Percentiles rank a stretch among this genome's conserved stretches.
Conservation (phyloP, 1,140 invertebrate species). For the Drosophila subpulchrella region DNA sequence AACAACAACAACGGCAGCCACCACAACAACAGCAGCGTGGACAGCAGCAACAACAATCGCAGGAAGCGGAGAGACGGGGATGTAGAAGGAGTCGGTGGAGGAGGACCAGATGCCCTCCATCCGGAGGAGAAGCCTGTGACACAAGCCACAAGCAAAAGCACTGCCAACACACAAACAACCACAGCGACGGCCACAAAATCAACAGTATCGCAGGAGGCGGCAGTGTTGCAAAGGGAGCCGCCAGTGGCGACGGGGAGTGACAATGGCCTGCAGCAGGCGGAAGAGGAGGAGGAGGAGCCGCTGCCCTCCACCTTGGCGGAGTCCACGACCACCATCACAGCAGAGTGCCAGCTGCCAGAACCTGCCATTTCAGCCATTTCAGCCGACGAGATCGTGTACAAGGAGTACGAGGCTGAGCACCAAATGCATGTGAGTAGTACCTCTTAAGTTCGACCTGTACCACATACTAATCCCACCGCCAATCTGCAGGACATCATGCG, state of each 20-base stretch:
- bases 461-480: neutral
- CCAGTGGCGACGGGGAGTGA: constrained; percentile 29
- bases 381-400: constrained; percentile 86
- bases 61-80: neutral
- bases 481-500: constrained; percentile 92
- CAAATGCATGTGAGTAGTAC: constrained; percentile 91
- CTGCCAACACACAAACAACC: constrained; percentile 68
- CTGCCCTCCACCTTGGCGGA: constrained; percentile 25
- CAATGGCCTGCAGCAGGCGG: constrained; percentile 1
- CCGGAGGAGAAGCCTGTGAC: constrained; percentile 7
- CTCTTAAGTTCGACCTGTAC: neutral
- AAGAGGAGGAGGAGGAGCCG: constrained; percentile 22
- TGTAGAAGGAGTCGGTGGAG: neutral
- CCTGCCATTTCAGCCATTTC: constrained; percentile 77
- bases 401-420: constrained; percentile 93
- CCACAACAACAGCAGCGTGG: constrained; percentile 24
- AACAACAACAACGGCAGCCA: constrained; percentile 35
- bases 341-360: constrained; percentile 41
- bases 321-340: constrained; percentile 5
- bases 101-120: neutral
- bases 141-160: constrained; percentile 61
- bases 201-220: constrained; percentile 12
- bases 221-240: neutral
- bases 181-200: constrained; percentile 53
- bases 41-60: constrained; percentile 38